Evolutionary conservation across 2,888 invertebrate species (phyloP), one percentile per base, ranked within the genome.

Genomic region (Clusia tigrina): DNA sequence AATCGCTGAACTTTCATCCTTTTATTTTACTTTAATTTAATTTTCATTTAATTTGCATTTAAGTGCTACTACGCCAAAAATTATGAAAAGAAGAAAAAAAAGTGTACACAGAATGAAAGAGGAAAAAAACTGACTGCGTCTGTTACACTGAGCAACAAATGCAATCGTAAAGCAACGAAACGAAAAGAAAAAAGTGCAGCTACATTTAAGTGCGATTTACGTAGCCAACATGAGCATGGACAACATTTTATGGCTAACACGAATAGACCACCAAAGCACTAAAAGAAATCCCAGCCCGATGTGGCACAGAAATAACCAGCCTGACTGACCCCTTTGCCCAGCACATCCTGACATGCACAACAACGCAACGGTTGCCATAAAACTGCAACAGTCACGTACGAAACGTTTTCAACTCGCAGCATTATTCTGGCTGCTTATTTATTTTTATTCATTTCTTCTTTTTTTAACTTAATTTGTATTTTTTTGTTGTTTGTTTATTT

Each of bases 181-280:
- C 2, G 42, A 42, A 42, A 42, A 42, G 3, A 42, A 5, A 42
- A 42, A 42, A 42, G 10, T 3, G 15, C 15, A 48, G 20, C 15
- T 22, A 20, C 18, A 48, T 48, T 48, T 20, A 22, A 48, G 48
- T 48, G 48, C 48, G 48, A 48, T 48, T 48, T 48, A 48, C 48
- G 48, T 48, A 20, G 6, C 20, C 20, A 48, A 48, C 48, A 48
- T 48, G 48, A 48, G 48, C 48, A 48, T 48, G 48, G 48, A 48
- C 48, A 48, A 6, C 42, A 42, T 22, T 48, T 48, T 48, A 18
- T 48, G 48, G 22, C 18, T 22, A 22, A 48, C 48, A 48, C 48
- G 48, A 48, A 48, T 48, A 48, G 48, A 48, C 48, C 48, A 48
- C 48, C 48, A 48, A 22, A 20, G 48, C 20, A 22, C 22, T 6